Evolutionary conservation across 2,113 vertebrate genomes (phyloP), one percentile per base, ranked within the genome.

Genomic region (Cheirogaleus medius): DNA sequence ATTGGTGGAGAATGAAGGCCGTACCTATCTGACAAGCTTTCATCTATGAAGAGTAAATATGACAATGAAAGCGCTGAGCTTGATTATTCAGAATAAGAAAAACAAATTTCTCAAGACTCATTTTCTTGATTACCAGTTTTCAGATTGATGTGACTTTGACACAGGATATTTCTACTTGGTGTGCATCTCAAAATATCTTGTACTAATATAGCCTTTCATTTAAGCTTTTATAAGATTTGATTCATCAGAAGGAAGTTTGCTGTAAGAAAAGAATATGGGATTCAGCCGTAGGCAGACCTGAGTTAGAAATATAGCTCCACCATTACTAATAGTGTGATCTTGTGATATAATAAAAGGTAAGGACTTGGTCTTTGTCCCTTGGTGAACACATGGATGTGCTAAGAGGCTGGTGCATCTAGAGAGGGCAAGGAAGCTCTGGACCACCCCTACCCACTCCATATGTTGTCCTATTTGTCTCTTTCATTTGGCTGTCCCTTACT

Each of bases 111-210:
- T 97, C 77, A 96, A 95, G 89, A 69, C 83, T 98, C 86, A 91
- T 98, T 98, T 97, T 98, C 97, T 97, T 98, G 95, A 97, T 98
- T 97, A 97, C 94, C 87, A 68, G 52, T 95, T 98, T 97, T 96
- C 92, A 95, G 74, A 96, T 83, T 97, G 91, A 97, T 95, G 74
- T 91, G 91, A 97, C 95, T 97, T 97, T 96, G 86, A 97, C 95
- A 98, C 74, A 93, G 82, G 64, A 94, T 98, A 87, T 95, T 98
- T 97, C 94, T 97, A 97, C 91, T 96, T 89, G 44, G 86, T 76
- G 56, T 27, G 18, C 56, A 58, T 97, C 97, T 94, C 69, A 98
- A 94, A 98, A 97, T 98, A 95, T 95, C 93, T 87, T 66, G 56
- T 73, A 87, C 91, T 91, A 96, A 98, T 93, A 96, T 94, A 98